Conservation (phyloP, 2,888 invertebrate genomes). For the Corbicula japonica region DNA sequence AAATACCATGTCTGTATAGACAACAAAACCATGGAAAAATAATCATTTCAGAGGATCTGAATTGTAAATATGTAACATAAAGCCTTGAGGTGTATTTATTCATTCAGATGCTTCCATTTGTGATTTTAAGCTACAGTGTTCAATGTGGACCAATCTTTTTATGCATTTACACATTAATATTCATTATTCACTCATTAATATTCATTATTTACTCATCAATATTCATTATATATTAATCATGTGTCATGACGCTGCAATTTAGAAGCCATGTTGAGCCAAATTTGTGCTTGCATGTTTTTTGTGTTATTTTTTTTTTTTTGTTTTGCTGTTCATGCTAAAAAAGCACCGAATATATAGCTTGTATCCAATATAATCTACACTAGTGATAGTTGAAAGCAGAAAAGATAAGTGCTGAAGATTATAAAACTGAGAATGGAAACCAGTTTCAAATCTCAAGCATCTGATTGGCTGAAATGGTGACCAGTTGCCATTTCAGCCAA, state of each 20-base stretch:
- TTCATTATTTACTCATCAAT: constrained; percentile 21
- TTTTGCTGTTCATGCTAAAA: not conserved
- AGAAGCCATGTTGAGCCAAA: constrained; percentile 8
- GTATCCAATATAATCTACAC: not conserved
- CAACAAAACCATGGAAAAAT: too few species aligned
- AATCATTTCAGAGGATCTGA: constrained; percentile 12
- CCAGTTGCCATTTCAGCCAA: too few species aligned
- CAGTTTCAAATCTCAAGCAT: too few species aligned
- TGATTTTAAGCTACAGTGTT: constrained; percentile 42
- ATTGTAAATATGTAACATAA: constrained; percentile 44
- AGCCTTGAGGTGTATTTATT: constrained; percentile 50
- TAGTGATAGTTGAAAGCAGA: not conserved
- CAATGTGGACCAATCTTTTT: constrained; percentile 57
- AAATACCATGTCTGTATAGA: too few species aligned
- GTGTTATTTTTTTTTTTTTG: not conserved
- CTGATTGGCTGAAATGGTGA: too few species aligned
- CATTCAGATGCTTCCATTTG: constrained; percentile 28
- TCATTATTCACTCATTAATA: constrained; percentile 28
- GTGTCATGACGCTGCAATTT: constrained; percentile 15
- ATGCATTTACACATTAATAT: constrained; percentile 43
- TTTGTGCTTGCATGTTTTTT: constrained; percentile 25
- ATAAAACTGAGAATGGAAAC: too few species aligned
- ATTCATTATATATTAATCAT: constrained; percentile 13
- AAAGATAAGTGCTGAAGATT: too few species aligned
- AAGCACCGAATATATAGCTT: not conserved